Evolutionary conservation across 2,797 vertebrate genomes (phyloP).

Genomic region (Lepus townsendii): DNA sequence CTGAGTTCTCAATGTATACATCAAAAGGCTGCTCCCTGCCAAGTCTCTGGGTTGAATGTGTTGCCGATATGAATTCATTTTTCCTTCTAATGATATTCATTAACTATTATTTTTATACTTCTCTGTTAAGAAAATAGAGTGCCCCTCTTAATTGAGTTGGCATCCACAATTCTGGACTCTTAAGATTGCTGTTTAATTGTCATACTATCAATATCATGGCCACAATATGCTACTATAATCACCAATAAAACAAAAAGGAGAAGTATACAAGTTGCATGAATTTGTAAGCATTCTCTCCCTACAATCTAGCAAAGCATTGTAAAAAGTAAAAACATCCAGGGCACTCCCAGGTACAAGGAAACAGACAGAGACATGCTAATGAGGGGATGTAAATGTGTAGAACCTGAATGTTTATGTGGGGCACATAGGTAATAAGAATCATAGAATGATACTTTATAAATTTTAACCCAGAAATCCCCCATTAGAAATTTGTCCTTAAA

Average conservation of each 20-base stretch:
- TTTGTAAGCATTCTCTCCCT: neutral
- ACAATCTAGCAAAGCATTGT: neutral
- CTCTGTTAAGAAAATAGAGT: neutral
- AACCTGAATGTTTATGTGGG: neutral
- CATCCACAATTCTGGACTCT: neutral
- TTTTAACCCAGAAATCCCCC: neutral
- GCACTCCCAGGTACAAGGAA: neutral
- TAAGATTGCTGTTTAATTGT: neutral
- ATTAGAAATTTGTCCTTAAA: neutral
- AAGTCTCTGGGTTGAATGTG: neutral
- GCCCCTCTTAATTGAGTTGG: neutral
- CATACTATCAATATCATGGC: neutral
- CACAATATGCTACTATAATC: neutral
- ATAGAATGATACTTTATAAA: neutral
- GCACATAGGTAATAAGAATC: neutral
- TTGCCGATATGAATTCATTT: neutral
- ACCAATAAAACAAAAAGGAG: neutral
- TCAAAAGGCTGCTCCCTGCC: neutral
- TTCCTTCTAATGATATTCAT: conserved; percentile 11
- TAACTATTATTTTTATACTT: neutral
- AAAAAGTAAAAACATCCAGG: neutral
- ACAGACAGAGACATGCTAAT: neutral
- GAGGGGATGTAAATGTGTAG: neutral
- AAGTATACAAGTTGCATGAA: neutral
- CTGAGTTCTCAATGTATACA: neutral